phyloP scores from a whole-genome alignment of 2,797 vertebrate species.

The Artibeus lituratus region DNA sequence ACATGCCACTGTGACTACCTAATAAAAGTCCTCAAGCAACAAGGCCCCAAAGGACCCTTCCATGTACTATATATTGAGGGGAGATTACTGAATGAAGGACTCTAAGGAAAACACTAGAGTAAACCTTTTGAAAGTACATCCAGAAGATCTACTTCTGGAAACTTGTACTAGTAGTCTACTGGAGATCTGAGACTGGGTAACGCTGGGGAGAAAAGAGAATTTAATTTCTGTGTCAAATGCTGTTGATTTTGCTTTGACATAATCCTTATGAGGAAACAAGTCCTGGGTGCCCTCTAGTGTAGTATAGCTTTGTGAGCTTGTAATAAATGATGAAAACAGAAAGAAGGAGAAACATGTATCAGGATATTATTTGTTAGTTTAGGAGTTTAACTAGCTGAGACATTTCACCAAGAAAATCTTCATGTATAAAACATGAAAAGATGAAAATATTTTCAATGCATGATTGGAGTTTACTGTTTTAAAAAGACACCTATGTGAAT shows the following conservation, averaged over 20 bases:
- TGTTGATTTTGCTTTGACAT: background rate
- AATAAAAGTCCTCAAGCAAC: background rate
- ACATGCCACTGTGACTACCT: background rate
- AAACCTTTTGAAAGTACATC: background rate
- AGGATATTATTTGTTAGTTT: background rate
- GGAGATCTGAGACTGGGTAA: background rate
- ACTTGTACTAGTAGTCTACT: background rate
- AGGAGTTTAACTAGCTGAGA: background rate
- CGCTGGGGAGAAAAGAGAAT: background rate
- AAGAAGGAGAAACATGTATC: background rate
- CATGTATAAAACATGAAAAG: background rate
- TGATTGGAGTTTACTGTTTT: background rate
- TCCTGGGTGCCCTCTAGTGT: rapidly evolving
- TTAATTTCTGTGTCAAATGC: background rate
- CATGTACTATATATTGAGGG: background rate
- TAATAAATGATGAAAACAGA: too few species aligned
- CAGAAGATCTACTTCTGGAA: background rate
- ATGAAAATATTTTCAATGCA: background rate
- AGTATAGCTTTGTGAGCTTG: background rate
- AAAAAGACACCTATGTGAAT: background rate
- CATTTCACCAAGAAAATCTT: background rate
- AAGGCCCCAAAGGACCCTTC: background rate
- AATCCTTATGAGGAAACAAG: background rate
- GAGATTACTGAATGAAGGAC: background rate
- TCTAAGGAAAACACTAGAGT: background rate